Evolutionary conservation across 2,113 vertebrate genomes (phyloP).

Genomic region (Eurystomus gularis): DNA sequence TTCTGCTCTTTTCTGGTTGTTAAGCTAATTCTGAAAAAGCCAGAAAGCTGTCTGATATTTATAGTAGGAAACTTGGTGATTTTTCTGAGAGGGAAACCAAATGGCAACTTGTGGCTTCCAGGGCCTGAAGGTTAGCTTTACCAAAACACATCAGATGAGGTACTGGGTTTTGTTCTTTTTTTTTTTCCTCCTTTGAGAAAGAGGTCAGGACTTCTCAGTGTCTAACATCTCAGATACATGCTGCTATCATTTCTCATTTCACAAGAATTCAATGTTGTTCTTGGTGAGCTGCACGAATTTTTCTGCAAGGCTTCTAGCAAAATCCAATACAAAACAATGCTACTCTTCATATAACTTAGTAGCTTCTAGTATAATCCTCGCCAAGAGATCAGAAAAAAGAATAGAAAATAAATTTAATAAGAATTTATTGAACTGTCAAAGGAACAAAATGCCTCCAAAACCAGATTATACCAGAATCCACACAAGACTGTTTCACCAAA

Average conservation of each 20-base stretch:
- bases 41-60: neutral
- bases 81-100: neutral
- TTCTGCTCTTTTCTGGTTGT: neutral
- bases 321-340: neutral
- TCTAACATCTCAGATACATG: neutral
- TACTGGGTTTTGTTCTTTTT: neutral
- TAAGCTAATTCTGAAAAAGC: neutral
- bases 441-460: neutral
- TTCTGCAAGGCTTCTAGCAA: neutral
- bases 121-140: neutral
- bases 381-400: neutral
- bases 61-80: neutral
- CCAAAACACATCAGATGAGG: neutral
- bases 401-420: neutral
- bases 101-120: neutral
- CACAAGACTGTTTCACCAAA: neutral
- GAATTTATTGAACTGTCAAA: neutral
- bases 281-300: accelerated
- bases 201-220: neutral
- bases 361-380: neutral
- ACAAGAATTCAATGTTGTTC: neutral
- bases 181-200: neutral
- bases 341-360: neutral
- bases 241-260: neutral
- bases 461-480: neutral